Conservation (phyloP, 2,797 vertebrate genomes). For the Protosalanx chinensis region DNA sequence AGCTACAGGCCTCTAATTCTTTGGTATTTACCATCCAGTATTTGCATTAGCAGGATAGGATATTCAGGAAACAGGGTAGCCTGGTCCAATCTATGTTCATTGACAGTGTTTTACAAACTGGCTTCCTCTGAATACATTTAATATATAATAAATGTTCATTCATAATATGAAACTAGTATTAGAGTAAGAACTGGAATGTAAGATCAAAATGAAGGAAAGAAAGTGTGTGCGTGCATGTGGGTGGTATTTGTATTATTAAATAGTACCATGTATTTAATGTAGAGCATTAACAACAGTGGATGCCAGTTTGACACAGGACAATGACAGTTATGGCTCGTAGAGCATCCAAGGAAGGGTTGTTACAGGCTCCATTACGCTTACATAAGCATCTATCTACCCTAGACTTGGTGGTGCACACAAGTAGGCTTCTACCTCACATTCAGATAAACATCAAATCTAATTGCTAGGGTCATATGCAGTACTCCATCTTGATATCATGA, state of each 20-base stretch:
- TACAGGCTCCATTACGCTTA: conserved; percentile 1
- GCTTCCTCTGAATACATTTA: no score
- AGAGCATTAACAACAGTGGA: not conserved
- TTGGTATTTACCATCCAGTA: no score
- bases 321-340: not conserved
- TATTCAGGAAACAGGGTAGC: no score
- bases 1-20: no score
- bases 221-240: not conserved
- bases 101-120: no score
- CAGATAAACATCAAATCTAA: conserved; percentile 10
- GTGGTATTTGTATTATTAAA: not conserved
- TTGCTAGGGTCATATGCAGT: conserved; percentile 3
- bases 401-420: conserved; percentile 3
- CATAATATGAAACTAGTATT: no score
- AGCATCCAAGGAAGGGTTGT: conserved; percentile 7
- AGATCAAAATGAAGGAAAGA: not conserved
- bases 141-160: no score
- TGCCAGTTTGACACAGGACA: not conserved
- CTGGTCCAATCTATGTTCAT: no score
- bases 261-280: not conserved
- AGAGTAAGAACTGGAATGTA: not conserved
- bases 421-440: not conserved
- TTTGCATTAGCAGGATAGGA: no score
- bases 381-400: conserved; percentile 9
- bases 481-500: conserved; percentile 30